These are phyloP conservation scores for Uloborus diversus DNA, from an alignment of 1,140 invertebrate genomes.

Conservation along the genomic window DNA sequence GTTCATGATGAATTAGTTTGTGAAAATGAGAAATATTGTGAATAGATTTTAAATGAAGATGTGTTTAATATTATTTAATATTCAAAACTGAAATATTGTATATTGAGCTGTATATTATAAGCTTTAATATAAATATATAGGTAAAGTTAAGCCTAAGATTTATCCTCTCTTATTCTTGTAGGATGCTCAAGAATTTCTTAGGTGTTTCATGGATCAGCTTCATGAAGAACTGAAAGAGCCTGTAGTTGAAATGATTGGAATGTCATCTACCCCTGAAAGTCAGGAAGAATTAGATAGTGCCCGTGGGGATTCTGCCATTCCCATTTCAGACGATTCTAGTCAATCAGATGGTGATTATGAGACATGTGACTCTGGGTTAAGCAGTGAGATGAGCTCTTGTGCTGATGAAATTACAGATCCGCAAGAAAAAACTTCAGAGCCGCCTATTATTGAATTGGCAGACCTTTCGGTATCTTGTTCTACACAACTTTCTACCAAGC, in stretches of 20 bases:
- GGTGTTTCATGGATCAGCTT: conserved; percentile 97
- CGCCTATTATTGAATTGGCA: not conserved
- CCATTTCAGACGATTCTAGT: conserved; percentile 65
- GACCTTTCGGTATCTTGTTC: not conserved
- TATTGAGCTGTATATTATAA: too few relatives aligned
- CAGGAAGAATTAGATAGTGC: conserved; percentile 26
- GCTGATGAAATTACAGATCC: conserved; percentile 70
- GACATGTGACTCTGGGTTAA: conserved; percentile 84
- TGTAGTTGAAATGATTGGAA: conserved; percentile 65
- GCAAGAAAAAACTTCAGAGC: too few relatives aligned
- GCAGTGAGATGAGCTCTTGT: conserved; percentile 74
- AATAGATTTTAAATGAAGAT: too few relatives aligned
- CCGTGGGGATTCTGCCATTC: conserved; percentile 29
- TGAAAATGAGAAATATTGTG: too few relatives aligned
- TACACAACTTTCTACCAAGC: too few relatives aligned
- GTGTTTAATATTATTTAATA: too few relatives aligned
- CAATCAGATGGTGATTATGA: conserved; percentile 81
- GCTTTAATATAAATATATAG: too few relatives aligned
- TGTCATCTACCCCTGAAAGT: conserved; percentile 48
- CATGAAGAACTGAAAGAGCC: conserved; percentile 92
- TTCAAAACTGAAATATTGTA: too few relatives aligned
- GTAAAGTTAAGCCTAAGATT: too few relatives aligned
- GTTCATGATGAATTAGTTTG: too few relatives aligned
- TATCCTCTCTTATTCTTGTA: too few relatives aligned
- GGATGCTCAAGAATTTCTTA: conserved; percentile 95